Evolutionary conservation across 2,797 vertebrate genomes (phyloP), one percentile per base, ranked within the genome.

Genomic region (Crypturellus tataupa): DNA sequence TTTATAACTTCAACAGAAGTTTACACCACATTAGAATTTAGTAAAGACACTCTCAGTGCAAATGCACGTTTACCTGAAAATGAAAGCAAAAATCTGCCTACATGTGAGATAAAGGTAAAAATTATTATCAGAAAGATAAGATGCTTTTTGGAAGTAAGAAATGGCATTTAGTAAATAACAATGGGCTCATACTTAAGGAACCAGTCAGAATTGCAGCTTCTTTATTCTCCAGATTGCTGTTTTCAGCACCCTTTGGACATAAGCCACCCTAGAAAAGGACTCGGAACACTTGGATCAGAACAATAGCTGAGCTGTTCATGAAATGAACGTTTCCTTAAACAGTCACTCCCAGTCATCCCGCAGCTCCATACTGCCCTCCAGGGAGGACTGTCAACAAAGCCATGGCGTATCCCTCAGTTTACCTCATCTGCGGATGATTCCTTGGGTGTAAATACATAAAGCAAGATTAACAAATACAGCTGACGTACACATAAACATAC

Each of bases 311-410:
- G 71, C 83, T 93, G 64, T 89, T 96, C 23, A 6, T n/a, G 58
- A 70, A 87, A 75, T 9, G 37, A 87, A 75, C 8, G 37, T 12
- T 85, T 84, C 77, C 78, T 46, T 44, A 39, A 75, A 49, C 24
- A 49, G 64, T 7, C 82, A 46, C n/a, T 65, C 58, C 78, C 56
- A 14, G 6, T 12, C 68, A 65, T 71, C 65, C 53, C 6, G 2
- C 79, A 95, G 93, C 87, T 82, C 95, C 93, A 94, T 83, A 91
- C 84, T 93, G 90, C 83, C 93, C 94, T 97, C 96, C 94, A 90
- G 87, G 91, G 92, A 95, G 39, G 40, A 15, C 71, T 12, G 3
- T 7, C 89, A 58, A 46, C 67, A 63, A 82, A 89, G 20, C 31
- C 37, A 20, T 0, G 0, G 4, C 1, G 20, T 10, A 75, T 78